Conservation (phyloP, 2,888 invertebrate species). For the Macaria liturata region DNA sequence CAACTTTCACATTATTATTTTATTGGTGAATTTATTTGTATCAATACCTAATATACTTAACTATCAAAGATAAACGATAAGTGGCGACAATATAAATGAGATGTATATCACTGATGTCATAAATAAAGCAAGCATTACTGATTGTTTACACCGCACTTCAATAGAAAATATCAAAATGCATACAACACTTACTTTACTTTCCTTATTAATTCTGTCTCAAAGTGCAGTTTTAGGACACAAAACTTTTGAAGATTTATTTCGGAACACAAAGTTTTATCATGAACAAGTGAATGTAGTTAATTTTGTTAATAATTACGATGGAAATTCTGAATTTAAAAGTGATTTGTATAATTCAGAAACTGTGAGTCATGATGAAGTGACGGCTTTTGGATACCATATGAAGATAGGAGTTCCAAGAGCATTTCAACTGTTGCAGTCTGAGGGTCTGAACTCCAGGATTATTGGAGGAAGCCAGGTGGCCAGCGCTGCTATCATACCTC, state of each 20-base stretch:
- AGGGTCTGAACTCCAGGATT: constrained; percentile 44
- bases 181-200: constrained; percentile 1
- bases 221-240: constrained; percentile 6
- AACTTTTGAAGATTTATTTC: neutral
- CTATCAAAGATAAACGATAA: constrained; percentile 17
- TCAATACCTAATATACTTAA: neutral
- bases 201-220: constrained; percentile 9
- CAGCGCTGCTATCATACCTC: constrained; percentile 43
- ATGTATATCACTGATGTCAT: constrained; percentile 12
- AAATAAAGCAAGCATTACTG: constrained; percentile 3
- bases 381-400: constrained; percentile 49
- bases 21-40: too few species aligned
- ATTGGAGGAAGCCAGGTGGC: constrained; percentile 54
- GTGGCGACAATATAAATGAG: constrained; percentile 11
- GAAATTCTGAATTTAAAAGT: neutral
- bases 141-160: constrained; percentile 2
- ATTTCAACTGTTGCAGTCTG: constrained; percentile 34
- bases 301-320: neutral
- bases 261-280: neutral
- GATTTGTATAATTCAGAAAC: neutral
- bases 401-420: constrained; percentile 57
- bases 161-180: constrained; percentile 7
- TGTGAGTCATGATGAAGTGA: constrained; percentile 14
- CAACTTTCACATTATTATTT: too few species aligned
- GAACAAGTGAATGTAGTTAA: neutral